Evolutionary conservation across 2,797 vertebrate species (phyloP), one percentile per base, ranked within the genome.

Genomic region (Pyrocephalus nanus): DNA sequence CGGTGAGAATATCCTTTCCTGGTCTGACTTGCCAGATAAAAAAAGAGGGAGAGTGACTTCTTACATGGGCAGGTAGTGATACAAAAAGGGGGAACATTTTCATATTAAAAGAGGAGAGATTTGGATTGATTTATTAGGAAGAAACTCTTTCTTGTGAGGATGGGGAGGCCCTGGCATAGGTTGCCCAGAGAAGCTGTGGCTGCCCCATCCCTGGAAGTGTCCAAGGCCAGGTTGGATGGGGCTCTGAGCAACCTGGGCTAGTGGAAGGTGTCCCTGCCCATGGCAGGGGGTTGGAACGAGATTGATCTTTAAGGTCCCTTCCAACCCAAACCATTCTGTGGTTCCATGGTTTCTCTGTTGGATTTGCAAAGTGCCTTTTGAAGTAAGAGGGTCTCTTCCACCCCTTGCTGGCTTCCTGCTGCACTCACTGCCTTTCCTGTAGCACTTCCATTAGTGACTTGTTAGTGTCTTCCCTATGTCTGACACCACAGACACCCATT

Each of bases 401-500:
- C 0, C 6, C 12, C 1, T 12, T 64, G 18, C 54, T 12, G 8
- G 6, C n/a, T 50, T 83, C 51, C 26, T 32, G 4, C 25, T 29
- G n/a, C 8, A 23, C 51, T 57, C 27, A 3, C n/a, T 70, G 43
- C 16, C 67, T 1, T 47, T 45, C 40, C 64, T 40, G 12, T 16
- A 27, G 32, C 3, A 1, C 6, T 48, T 83, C 3, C 18, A 0
- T 22, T 22, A 14, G 11, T 3, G 4, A 17, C 32, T 38, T 3
- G 1, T 25, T 61, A 0, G 0, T 27, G 34, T 64, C 29, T 20
- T 75, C 66, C 0, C 0, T 8, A 0, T 16, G 21, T 36, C 38
- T 47, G 15, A 23, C 9, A 21, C 54, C 29, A 9, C n/a, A 20
- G 13, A 43, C 4, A 1, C 23, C 12, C 27, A 48, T 38, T 36